Percentiles rank a stretch among this genome's conserved stretches.
These are phyloP conservation scores for Lasioglossum marginatum DNA, from an alignment of 2,888 invertebrate species.

Conservation along the genomic window DNA sequence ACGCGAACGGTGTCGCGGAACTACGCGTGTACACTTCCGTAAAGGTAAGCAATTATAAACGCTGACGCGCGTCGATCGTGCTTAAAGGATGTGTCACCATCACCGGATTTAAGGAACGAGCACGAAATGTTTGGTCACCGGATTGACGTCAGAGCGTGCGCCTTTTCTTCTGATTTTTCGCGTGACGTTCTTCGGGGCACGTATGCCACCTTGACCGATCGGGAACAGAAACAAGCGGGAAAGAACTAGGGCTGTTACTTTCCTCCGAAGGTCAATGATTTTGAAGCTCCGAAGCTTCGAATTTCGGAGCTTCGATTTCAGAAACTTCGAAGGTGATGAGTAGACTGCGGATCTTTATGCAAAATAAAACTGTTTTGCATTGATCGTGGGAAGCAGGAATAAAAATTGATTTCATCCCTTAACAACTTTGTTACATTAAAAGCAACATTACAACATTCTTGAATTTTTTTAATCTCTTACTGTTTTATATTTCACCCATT, in stretches of 20 bases:
- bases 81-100: constrained; percentile 1
- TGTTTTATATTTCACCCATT: too few species aligned
- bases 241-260: too few species aligned
- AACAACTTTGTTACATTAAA: too few species aligned
- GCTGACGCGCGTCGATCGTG: constrained; percentile 13
- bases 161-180: not conserved
- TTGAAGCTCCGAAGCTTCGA: too few species aligned
- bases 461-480: too few species aligned
- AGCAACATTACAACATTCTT: too few species aligned
- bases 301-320: too few species aligned
- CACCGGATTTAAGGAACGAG: not conserved
- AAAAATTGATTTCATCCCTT: too few species aligned
- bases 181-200: constrained; percentile 62
- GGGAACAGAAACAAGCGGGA: constrained; percentile 2
- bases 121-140: constrained; percentile 15
- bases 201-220: constrained; percentile 60
- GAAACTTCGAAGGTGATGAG: too few species aligned
- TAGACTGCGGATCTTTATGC: too few species aligned
- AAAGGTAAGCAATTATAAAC: not conserved
- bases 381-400: not conserved
- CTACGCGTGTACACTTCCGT: not conserved
- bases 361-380: too few species aligned
- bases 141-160: constrained; percentile 54
- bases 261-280: too few species aligned
- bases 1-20: not conserved